phyloP scores from a whole-genome alignment of 2,113 vertebrate genomes.

The Cacatua alba region DNA sequence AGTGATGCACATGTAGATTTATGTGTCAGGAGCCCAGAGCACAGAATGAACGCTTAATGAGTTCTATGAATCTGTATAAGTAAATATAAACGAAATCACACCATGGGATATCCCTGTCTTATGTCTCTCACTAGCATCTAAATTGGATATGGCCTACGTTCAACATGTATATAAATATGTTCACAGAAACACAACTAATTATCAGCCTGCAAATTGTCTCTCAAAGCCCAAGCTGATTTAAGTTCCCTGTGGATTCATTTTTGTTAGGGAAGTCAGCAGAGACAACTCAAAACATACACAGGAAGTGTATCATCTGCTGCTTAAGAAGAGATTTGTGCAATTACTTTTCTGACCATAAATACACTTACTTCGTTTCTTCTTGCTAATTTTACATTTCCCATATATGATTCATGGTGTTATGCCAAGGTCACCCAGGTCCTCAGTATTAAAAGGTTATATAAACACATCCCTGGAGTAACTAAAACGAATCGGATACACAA shows the following conservation, averaged over 20 bases:
- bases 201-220: constrained; percentile 30
- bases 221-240: background rate
- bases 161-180: background rate
- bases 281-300: constrained; percentile 49
- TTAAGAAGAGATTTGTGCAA: constrained; percentile 36
- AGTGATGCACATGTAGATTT: background rate
- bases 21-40: background rate
- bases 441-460: constrained; percentile 59
- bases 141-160: background rate
- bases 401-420: constrained; percentile 48
- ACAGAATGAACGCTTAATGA: background rate
- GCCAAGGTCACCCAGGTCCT: constrained; percentile 43
- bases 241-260: background rate
- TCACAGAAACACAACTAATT: constrained; percentile 36
- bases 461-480: constrained; percentile 46
- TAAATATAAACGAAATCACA: constrained; percentile 3
- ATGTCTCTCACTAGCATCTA: constrained; percentile 34
- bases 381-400: constrained; percentile 58
- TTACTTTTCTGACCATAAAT: constrained; percentile 39
- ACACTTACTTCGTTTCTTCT: background rate
- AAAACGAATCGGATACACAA: background rate
- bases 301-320: constrained; percentile 44
- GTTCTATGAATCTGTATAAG: background rate
- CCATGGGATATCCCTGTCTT: background rate
- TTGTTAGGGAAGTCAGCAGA: constrained; percentile 36